phyloP scores from a whole-genome alignment of 2,888 invertebrate species.

The Latrodectus elegans region DNA sequence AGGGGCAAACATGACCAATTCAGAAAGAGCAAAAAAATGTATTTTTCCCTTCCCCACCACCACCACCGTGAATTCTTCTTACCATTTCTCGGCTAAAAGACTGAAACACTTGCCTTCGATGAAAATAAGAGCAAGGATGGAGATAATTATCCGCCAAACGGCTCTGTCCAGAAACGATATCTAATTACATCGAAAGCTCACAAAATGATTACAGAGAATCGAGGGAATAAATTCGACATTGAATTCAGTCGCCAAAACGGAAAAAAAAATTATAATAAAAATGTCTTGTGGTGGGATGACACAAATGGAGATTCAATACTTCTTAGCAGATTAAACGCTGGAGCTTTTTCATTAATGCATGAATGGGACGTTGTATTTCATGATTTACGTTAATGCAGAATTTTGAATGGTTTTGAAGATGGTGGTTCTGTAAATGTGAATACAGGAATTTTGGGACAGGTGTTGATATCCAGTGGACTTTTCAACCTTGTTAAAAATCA shows the following conservation, averaged over 20 bases:
- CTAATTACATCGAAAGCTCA: conserved; percentile 49
- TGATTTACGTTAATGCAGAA: no score
- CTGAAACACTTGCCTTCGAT: background rate
- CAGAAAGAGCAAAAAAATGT: conserved; percentile 10
- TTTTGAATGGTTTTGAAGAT: no score
- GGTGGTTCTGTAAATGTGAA: no score
- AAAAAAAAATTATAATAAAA: background rate
- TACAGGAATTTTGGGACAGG: no score
- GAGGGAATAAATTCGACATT: background rate
- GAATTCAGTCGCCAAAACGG: background rate
- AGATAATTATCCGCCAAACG: conserved; percentile 58
- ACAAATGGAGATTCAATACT: no score
- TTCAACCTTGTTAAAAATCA: no score
- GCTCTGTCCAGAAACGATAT: conserved; percentile 44
- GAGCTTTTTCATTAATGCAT: no score
- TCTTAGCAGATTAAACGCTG: no score
- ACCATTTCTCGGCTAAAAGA: background rate
- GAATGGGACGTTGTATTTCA: no score
- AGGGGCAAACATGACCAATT: conserved; percentile 52
- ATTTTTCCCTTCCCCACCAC: background rate
- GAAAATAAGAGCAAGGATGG: background rate
- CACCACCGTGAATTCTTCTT: background rate
- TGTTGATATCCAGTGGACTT: no score
- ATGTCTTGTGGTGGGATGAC: no score
- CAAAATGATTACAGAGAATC: background rate